Base-by-base conservation (phyloP, 1,140 invertebrate species). In the Ips typographus region DNA sequence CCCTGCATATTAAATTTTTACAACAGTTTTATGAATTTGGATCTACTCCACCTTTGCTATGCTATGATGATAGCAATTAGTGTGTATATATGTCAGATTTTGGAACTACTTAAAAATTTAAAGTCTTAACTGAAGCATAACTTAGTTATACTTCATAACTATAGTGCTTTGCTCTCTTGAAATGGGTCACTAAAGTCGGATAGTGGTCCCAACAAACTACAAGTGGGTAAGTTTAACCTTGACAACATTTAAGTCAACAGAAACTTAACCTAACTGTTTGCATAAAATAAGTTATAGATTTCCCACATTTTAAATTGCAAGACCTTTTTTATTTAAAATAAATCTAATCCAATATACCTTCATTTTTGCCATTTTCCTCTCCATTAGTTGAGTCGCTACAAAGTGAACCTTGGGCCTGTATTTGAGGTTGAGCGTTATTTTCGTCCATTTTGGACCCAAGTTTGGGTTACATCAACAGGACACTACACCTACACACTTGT, bases 371-470 rank as follows among this genome's bases (percentile, higher is more conserved):
- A 40, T 51, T 62, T 40, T 79, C 77, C 53, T 79, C 78, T 8
- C 70, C 73, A 63, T 76, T 79, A 43, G 22, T 22, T 38, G 77
- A 78, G 72, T 79, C 77, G 65, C 77, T 80, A 66, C 78, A 78
- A 40, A 78, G 68, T 40, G 79, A 80, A 53, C 72, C 64, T 73
- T 79, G 78, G 51, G 74, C 70, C 38, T 73, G 59, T 65, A 76
- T 75, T 65, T 72, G 72, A 75, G 71, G 73, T 65, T 72, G 72
- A 75, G 71, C 74, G 68, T 75, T 76, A 71, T 69, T 66, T 75
- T 78, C 78, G 77, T 80, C 78, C 78, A 80, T 80, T 77, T 80
- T 80, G 76, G 72, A 65, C 69, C 71, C 71, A 65, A 60, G 58
- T 75, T 71, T 76, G 71, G 70, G 73, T 76, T 76, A 75, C 72